Conservation (phyloP, 2,113 vertebrate genomes). For the Phrynosoma blainvillii region DNA sequence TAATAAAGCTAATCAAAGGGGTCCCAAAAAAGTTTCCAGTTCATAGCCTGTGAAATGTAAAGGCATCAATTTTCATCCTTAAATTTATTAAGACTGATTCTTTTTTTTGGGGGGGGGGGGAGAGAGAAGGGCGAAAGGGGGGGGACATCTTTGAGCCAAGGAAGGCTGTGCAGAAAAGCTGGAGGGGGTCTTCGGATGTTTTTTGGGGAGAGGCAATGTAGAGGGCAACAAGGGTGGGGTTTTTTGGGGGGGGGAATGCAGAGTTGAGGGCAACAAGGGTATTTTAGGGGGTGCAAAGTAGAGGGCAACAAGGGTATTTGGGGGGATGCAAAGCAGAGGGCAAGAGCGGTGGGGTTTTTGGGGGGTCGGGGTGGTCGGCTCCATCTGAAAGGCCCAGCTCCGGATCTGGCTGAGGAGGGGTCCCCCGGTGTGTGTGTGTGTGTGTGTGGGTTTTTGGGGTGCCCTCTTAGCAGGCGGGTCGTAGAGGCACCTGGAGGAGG, state of each 20-base stretch:
- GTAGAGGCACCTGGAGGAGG: conserved; percentile 96
- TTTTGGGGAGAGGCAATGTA: too few relatives aligned
- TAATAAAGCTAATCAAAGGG: conserved; percentile 91
- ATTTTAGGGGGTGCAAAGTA: too few relatives aligned
- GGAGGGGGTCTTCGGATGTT: too few relatives aligned
- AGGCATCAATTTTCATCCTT: conserved; percentile 80
- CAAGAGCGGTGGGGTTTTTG: too few relatives aligned
- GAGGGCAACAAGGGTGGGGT: too few relatives aligned
- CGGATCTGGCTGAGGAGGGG: neutral
- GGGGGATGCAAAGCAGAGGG: too few relatives aligned
- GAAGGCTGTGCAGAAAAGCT: conserved; percentile 71
- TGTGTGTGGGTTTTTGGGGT: neutral
- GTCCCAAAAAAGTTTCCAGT: conserved; percentile 59
- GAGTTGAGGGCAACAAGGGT: too few relatives aligned
- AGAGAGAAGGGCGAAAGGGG: neutral
- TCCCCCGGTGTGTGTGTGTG: too few relatives aligned
- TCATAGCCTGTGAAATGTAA: conserved; percentile 84
- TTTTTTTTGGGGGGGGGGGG: conserved; percentile 52
- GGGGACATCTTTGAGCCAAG: conserved; percentile 52
- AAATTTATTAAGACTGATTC: conserved; percentile 61
- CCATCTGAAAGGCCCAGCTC: too few relatives aligned
- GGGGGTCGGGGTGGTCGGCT: too few relatives aligned
- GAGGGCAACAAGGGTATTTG: too few relatives aligned
- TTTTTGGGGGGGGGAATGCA: too few relatives aligned
- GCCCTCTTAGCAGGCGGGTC: conserved; percentile 90